Evolutionary conservation across 1,140 invertebrate genomes (phyloP), one percentile per base, ranked within the genome.

Genomic region (Zelostemma sp.): DNA sequence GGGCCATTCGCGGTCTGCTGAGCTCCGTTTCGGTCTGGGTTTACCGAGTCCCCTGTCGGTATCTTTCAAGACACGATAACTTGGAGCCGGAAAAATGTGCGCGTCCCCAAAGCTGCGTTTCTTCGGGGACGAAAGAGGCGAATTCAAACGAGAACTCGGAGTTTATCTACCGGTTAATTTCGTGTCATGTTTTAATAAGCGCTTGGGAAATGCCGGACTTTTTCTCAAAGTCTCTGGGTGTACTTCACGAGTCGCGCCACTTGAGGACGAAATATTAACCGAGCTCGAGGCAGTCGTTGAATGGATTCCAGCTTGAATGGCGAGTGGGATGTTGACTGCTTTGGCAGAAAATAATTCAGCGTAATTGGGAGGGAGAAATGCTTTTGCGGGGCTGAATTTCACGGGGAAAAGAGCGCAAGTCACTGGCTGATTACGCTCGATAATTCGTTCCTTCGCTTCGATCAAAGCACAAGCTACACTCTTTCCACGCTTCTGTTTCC

Each of bases 1-100:
- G 28, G 38, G 57, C 72, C 72, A 78, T 80, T 79, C 75, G 74
- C 61, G 76, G 75, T 78, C 68, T 59, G 69, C 58, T 74, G 61
- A 79, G 68, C 77, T 73, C 63, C 64, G 63, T 75, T 77, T 78
- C 68, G 57, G 64, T 69, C 53, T 61, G 62, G 35, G 66, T 73
- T 73, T 70, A 70, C 65, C 47, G 28, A 67, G 53, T 50, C 63
- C 55, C 58, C n/a, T 16, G 58, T 53, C 25, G n/a, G 15, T 49
- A 46, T 61, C 40, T 25, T 41, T 41, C 49, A 48, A 59, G 60
- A 63, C 48, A 55, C 35, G 45, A 49, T 2, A 46, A 19, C 18
- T 46, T 19, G 43, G 3, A 11, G 17, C 14, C 5, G 2, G 40
- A 43, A 43, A 15, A 43, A 43, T 43, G 40, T 14, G 14, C 15